These are phyloP conservation scores for Melipona beecheii DNA, from an alignment of 2,888 invertebrate genomes.

Conservation along the genomic window DNA sequence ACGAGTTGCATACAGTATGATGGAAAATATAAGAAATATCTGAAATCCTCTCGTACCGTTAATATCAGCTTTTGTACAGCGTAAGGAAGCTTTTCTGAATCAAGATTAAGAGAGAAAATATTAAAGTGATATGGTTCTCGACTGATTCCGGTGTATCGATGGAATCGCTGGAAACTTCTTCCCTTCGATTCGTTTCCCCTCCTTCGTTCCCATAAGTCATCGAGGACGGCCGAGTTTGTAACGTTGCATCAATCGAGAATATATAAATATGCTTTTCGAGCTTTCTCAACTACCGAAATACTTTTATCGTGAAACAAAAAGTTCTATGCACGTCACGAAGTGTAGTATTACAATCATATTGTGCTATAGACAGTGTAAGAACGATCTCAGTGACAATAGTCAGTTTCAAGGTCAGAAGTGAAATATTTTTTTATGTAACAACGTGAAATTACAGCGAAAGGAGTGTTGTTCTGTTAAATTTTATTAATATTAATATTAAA, in stretches of 20 bases:
- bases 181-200: conserved; percentile 24
- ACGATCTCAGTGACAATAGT: too few relatives aligned
- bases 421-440: too few relatives aligned
- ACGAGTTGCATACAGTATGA: neutral
- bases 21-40: neutral
- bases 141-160: conserved; percentile 54
- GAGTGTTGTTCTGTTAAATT: too few relatives aligned
- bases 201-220: conserved; percentile 26
- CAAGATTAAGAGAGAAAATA: conserved; percentile 6
- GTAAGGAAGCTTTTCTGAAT: conserved; percentile 15
- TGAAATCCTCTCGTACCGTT: neutral
- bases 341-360: neutral
- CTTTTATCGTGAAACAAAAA: neutral
- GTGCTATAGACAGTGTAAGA: too few relatives aligned
- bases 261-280: neutral
- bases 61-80: neutral
- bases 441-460: too few relatives aligned
- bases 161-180: conserved; percentile 21
- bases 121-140: conserved; percentile 33
- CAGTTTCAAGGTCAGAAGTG: too few relatives aligned
- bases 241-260: conserved; percentile 45
- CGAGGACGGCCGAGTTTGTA: conserved; percentile 53
- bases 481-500: too few relatives aligned
- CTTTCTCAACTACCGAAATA: neutral
- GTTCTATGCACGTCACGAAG: neutral